phyloP scores from a whole-genome alignment of 2,113 vertebrate genomes.

The Collichthys lucidus region DNA sequence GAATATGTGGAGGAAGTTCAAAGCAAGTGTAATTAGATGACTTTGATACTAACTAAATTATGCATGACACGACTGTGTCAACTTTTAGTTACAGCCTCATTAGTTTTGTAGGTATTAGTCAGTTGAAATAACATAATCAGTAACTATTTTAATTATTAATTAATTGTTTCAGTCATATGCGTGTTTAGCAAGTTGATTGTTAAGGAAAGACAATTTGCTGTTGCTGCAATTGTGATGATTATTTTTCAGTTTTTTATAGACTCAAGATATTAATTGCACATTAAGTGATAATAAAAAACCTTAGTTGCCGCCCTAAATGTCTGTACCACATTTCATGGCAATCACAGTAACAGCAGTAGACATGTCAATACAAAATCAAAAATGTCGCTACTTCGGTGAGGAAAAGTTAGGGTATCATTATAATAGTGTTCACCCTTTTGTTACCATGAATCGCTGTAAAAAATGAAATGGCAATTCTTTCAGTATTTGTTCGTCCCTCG shows the following conservation, averaged over 20 bases:
- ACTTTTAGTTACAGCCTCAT: not conserved
- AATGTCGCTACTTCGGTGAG: not conserved
- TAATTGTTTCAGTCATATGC: too few species aligned
- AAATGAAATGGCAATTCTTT: not conserved
- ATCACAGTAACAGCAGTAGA: not conserved
- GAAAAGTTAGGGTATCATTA: not conserved
- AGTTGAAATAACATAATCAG: too few species aligned
- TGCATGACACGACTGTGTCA: not conserved
- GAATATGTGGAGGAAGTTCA: slow-evolving; percentile 30
- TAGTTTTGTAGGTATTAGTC: not conserved
- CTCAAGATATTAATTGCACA: not conserved
- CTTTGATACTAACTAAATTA: slow-evolving; percentile 1
- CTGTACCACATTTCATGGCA: not conserved
- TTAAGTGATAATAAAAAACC: not conserved
- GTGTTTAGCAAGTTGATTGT: too few species aligned
- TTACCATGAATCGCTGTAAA: not conserved
- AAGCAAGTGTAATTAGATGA: slow-evolving; percentile 8
- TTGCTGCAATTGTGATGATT: too few species aligned
- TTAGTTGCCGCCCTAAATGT: not conserved
- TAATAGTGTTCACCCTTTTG: not conserved
- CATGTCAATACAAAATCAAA: not conserved
- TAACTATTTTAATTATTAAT: too few species aligned
- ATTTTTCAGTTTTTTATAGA: not conserved
- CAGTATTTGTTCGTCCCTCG: too few species aligned
- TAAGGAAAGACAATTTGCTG: not conserved